These are phyloP conservation scores for Drosophila chauvacae DNA, from an alignment of 1,140 invertebrate genomes.

Conservation along the genomic window DNA sequence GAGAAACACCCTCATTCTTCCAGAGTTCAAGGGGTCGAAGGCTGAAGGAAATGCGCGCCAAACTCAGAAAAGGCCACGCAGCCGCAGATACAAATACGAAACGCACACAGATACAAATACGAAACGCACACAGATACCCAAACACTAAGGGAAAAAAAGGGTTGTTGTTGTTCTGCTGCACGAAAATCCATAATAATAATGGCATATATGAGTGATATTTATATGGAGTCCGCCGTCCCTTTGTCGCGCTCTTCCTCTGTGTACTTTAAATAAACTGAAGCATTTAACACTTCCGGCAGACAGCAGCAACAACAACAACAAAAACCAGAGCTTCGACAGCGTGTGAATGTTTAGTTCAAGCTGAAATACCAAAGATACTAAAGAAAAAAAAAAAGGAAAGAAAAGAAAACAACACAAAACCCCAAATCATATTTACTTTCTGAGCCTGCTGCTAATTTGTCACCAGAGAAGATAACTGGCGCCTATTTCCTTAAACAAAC, in stretches of 20 bases:
- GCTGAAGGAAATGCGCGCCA: conserved; percentile 70
- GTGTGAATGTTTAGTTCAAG: conserved; percentile 77
- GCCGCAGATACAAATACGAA: conserved; percentile 36
- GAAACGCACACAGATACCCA: conserved; percentile 1
- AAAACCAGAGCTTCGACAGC: conserved; percentile 53
- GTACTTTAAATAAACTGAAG: conserved; percentile 80
- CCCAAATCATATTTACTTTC: conserved; percentile 37
- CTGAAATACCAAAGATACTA: conserved; percentile 9
- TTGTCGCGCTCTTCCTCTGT: conserved; percentile 31
- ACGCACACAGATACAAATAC: conserved; percentile 6
- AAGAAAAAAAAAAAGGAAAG: not conserved
- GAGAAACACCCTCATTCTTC: conserved; percentile 60
- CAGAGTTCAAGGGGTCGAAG: conserved; percentile 45
- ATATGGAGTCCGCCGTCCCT: conserved; percentile 21
- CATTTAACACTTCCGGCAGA: conserved; percentile 82
- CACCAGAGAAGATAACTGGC: conserved; percentile 1
- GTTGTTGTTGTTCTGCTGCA: conserved; percentile 50
- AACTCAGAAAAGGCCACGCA: conserved; percentile 58
- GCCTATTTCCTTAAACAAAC: not conserved
- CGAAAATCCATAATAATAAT: conserved; percentile 75
- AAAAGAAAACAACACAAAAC: conserved; percentile 6
- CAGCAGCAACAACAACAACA: conserved; percentile 42
- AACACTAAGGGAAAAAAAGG: conserved; percentile 43
- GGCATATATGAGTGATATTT: conserved; percentile 81
- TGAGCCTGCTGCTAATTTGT: conserved; percentile 34